phyloP scores from a whole-genome alignment of 2,888 invertebrate genomes.

The Brenthis daphne region DNA sequence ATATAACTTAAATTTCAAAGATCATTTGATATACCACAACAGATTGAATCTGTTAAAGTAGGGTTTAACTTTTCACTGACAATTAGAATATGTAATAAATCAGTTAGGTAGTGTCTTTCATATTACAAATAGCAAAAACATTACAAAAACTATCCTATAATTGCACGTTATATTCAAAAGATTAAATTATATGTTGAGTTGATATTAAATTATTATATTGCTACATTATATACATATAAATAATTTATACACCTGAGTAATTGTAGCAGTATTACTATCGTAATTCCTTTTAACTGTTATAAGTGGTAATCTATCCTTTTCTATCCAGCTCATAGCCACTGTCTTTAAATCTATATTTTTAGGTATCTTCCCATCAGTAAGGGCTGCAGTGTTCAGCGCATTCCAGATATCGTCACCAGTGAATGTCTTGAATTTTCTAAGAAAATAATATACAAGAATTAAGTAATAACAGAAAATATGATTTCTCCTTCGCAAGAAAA shows the following conservation, averaged over 20 bases:
- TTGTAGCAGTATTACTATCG: slow-evolving; percentile 80
- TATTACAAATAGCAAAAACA: no score
- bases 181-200: no score
- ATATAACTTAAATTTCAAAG: no score
- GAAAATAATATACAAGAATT: slow-evolving; percentile 32
- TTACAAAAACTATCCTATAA: no score
- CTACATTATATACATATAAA: background rate
- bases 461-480: background rate
- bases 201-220: background rate
- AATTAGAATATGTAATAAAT: no score
- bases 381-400: slow-evolving; percentile 86
- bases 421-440: slow-evolving; percentile 87
- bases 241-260: slow-evolving; percentile 83
- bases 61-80: no score
- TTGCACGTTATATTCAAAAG: no score
- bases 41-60: no score
- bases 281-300: slow-evolving; percentile 87
- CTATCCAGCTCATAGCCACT: slow-evolving; percentile 92
- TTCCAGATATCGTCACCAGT: slow-evolving; percentile 91
- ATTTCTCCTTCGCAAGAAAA: no score
- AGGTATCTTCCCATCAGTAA: slow-evolving; percentile 78
- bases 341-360: slow-evolving; percentile 82
- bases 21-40: no score
- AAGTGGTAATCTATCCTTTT: slow-evolving; percentile 89
- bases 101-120: no score